A percentile compares a stretch with the other conserved stretches of the same genome.
These are phyloP conservation scores for Amblyteles armatorius DNA, from an alignment of 2,888 invertebrate species.

Conservation along the genomic window DNA sequence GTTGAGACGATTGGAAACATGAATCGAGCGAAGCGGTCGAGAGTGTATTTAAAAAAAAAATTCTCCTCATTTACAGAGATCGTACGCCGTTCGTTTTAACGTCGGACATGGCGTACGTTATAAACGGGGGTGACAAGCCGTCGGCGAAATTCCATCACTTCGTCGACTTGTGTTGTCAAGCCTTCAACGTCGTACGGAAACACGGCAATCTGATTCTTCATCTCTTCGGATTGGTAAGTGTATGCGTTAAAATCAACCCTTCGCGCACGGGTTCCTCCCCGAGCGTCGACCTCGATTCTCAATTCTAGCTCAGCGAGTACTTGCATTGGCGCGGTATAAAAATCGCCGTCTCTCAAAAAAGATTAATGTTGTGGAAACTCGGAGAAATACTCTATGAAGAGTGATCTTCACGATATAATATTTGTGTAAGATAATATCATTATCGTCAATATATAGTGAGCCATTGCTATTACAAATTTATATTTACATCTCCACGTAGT, in stretches of 20 bases:
- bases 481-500: no score
- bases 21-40: neutral
- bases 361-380: neutral
- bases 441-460: no score
- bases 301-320: no score
- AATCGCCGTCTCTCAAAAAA: neutral
- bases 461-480: no score
- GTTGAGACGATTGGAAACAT: neutral
- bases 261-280: no score
- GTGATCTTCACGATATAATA: no score
- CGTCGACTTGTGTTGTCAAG: conserved; percentile 99
- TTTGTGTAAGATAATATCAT: no score
- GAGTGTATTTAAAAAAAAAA: conserved; percentile 4
- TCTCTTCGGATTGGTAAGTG: conserved; percentile 93
- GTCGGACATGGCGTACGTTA: conserved; percentile 99
- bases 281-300: no score
- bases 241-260: neutral
- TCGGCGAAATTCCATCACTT: conserved; percentile 98
- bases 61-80: conserved; percentile 88
- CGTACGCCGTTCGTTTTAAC: conserved; percentile 99
- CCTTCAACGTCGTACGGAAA: conserved; percentile 97
- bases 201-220: conserved; percentile 96
- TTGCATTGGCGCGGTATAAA: no score
- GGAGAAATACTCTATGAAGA: no score
- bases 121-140: conserved; percentile 97